A percentile compares a stretch with the other conserved stretches of the same genome.
Evolutionary conservation across 2,113 vertebrate genomes (phyloP).

Genomic region (Drymodes brunneopygia): DNA sequence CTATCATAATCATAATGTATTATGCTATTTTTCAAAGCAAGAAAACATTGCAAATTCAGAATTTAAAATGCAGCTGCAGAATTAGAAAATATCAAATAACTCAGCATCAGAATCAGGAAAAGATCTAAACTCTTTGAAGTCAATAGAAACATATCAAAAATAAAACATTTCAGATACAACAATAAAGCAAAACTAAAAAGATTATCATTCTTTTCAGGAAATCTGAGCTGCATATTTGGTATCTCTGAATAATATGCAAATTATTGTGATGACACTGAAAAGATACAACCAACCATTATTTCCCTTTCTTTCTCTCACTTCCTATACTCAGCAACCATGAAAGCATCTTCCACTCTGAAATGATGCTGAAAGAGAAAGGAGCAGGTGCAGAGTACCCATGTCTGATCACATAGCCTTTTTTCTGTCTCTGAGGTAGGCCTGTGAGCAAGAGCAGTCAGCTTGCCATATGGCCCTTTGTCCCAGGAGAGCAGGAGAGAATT

Average conservation of each 20-base stretch:
- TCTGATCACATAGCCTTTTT: not conserved
- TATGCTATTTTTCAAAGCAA: not conserved
- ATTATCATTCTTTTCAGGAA: not conserved
- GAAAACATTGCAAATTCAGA: not conserved
- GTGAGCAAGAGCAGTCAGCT: not conserved
- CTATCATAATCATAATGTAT: not conserved
- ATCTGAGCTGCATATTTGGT: not conserved
- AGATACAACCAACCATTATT: not conserved
- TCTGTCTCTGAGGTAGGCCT: not conserved
- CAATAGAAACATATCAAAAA: not conserved
- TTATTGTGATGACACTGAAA: not conserved
- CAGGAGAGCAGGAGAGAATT: not conserved
- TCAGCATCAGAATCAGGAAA: not conserved
- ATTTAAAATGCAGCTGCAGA: not conserved
- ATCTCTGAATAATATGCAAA: not conserved
- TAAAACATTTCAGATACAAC: not conserved
- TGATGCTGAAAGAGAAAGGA: not conserved
- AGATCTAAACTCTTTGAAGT: not conserved
- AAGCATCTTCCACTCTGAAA: not conserved
- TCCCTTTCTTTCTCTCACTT: not conserved
- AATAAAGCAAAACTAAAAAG: not conserved
- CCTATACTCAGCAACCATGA: not conserved
- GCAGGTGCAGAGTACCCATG: not conserved
- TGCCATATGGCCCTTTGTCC: constrained; percentile 32
- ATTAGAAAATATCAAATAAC: not conserved